Base-by-base conservation (phyloP, 1,140 invertebrate species). In the Diplogasteroides magnus region DNA sequence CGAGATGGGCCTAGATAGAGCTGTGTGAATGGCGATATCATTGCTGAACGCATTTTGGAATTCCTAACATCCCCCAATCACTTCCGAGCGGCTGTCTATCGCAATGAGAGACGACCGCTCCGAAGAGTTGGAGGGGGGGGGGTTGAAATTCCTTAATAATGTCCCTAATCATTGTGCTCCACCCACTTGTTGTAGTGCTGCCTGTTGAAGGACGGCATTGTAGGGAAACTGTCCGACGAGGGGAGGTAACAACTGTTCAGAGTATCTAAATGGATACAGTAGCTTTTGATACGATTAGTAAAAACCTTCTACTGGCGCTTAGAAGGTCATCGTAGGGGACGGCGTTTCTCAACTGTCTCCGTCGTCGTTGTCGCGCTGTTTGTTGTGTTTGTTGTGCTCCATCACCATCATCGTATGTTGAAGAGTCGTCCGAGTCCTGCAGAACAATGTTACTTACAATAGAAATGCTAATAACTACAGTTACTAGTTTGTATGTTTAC, bases 351-450 rank as follows among this genome's bases (percentile, higher is more conserved):
- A 59, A 60, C 32, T 61, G 27, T 32, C 14, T 1, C 14, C 31
- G 15, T 31, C 60, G 27, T 64, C 60, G 29, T 60, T 57, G 61
- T 27, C 61, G 60, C 2, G 32, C n/a, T n/a, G n/a, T n/a, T n/a
- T n/a, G n/a, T n/a, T n/a, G n/a, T n/a, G n/a, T n/a, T n/a, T n/a
- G n/a, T n/a, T n/a, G n/a, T 15, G 72, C 64, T 23, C 72, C 74
- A 48, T 70, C 68, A 29, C 64, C 58, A n/a, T 73, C 23, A 3
- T 69, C 67, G 29, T 67, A 67, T 26, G 78, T 80, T 19, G 74
- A 83, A 2, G 77, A 73, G 48, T 80, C 78, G 32, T 80, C 81
- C 11, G 78, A 82, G 37, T 80, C 78, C 81, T 80, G 67, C 57
- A 76, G 25, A n/a, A 23, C 14, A 23, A 57, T 32, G 25, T n/a